These are phyloP conservation scores for Eulemur macaco DNA, from an alignment of 2,113 vertebrate species.

Conservation along the genomic window DNA sequence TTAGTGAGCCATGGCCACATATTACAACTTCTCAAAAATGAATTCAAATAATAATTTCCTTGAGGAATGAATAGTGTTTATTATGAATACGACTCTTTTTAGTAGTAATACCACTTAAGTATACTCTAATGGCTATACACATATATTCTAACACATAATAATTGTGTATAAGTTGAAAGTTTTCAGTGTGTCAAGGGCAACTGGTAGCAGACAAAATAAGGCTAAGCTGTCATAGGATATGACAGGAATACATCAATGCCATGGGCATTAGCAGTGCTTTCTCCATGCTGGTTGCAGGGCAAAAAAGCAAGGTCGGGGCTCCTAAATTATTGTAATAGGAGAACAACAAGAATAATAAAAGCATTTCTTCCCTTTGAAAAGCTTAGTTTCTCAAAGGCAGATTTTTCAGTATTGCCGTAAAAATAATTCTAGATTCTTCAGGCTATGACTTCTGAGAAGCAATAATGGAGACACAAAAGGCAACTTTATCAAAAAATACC, in stretches of 20 bases:
- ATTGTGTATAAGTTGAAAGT: background rate
- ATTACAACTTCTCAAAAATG: background rate
- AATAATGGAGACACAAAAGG: conserved; percentile 42
- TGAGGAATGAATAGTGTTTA: conserved; percentile 10
- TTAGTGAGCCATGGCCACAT: background rate
- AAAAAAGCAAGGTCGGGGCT: background rate
- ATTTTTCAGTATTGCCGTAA: background rate
- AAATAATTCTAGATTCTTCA: conserved; percentile 4
- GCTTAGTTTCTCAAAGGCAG: background rate
- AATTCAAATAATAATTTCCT: conserved; percentile 38
- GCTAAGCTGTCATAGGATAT: background rate
- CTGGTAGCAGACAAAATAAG: background rate
- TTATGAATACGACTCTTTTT: background rate
- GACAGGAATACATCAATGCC: background rate
- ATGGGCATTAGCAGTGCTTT: background rate
- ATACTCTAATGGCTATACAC: background rate
- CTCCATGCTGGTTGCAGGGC: background rate
- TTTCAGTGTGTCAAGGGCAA: background rate
- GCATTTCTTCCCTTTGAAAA: background rate
- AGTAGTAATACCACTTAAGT: background rate
- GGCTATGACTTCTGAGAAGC: background rate
- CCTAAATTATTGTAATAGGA: background rate
- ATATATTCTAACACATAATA: background rate
- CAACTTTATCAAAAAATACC: conserved; percentile 45
- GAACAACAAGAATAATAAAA: background rate